phyloP scores from a whole-genome alignment of 53 echinoderm and acorn worm species.

The Paracentrotus lividus region DNA sequence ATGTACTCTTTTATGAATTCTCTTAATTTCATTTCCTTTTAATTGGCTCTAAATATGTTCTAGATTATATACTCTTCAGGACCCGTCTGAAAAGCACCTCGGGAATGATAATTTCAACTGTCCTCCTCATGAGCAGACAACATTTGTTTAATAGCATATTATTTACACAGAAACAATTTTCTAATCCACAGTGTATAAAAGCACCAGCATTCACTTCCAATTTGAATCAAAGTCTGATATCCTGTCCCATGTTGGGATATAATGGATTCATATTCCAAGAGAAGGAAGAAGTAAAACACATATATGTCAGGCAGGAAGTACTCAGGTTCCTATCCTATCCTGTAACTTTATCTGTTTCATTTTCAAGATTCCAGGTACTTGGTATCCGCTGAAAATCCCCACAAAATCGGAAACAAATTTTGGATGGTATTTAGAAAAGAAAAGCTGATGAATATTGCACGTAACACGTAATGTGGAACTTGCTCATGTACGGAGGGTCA shows the following conservation, averaged over 20 bases:
- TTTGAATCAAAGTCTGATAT: background rate
- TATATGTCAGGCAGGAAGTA: background rate
- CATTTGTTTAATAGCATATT: too few relatives aligned
- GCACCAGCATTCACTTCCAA: too few relatives aligned
- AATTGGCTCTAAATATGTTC: too few relatives aligned
- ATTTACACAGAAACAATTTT: too few relatives aligned
- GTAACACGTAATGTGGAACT: background rate
- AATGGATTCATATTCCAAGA: background rate
- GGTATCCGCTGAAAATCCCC: slow-evolving; percentile 22
- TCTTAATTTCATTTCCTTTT: too few relatives aligned
- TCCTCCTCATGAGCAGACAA: too few relatives aligned
- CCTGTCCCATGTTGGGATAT: background rate
- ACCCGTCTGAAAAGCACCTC: too few relatives aligned
- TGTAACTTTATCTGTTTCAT: background rate
- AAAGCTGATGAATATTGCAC: background rate
- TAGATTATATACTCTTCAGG: too few relatives aligned
- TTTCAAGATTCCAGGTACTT: background rate
- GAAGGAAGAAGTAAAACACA: background rate
- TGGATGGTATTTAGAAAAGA: background rate
- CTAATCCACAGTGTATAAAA: too few relatives aligned
- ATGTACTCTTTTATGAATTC: too few relatives aligned
- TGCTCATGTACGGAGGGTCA: background rate
- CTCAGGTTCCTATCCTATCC: background rate
- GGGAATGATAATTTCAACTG: too few relatives aligned
- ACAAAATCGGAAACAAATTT: background rate